Evolutionary conservation across 2,888 invertebrate species (phyloP).

Genomic region (Cheilosia grossa): DNA sequence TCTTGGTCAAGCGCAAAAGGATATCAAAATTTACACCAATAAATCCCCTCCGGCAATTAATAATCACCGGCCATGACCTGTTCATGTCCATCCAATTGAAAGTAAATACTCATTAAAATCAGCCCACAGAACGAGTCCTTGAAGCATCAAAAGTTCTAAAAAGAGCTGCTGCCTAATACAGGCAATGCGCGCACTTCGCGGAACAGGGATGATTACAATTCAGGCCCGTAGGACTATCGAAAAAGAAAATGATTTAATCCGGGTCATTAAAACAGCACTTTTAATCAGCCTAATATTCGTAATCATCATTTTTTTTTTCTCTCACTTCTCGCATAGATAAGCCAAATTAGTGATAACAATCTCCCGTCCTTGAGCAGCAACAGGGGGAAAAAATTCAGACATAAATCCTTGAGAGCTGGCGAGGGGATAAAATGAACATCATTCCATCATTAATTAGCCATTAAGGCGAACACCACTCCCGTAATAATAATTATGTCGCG

Average conservation of each 20-base stretch:
- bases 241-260: slow-evolving; percentile 53
- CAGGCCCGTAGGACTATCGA: slow-evolving; percentile 4
- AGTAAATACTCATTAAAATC: slow-evolving; percentile 27
- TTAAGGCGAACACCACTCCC: slow-evolving; percentile 61
- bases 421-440: slow-evolving; percentile 31
- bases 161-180: slow-evolving; percentile 34
- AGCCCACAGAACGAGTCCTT: slow-evolving; percentile 1
- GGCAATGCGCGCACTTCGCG: slow-evolving; percentile 8
- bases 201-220: slow-evolving; percentile 40
- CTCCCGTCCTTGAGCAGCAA: background rate
- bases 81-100: slow-evolving; percentile 29
- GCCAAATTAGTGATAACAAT: slow-evolving; percentile 67
- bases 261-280: slow-evolving; percentile 64
- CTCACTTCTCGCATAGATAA: slow-evolving; percentile 42
- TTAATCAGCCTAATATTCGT: slow-evolving; percentile 62
- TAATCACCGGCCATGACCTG: slow-evolving; percentile 29
- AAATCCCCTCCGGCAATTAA: slow-evolving; percentile 41
- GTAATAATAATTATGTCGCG: slow-evolving; percentile 55
- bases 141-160: background rate
- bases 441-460: slow-evolving; percentile 68
- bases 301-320: slow-evolving; percentile 38
- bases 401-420: slow-evolving; percentile 31
- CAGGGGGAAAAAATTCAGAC: slow-evolving; percentile 5
- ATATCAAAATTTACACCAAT: slow-evolving; percentile 35
- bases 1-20: slow-evolving; percentile 11